Conservation (phyloP, 2,113 vertebrate genomes). For the Dromaius novaehollandiae region DNA sequence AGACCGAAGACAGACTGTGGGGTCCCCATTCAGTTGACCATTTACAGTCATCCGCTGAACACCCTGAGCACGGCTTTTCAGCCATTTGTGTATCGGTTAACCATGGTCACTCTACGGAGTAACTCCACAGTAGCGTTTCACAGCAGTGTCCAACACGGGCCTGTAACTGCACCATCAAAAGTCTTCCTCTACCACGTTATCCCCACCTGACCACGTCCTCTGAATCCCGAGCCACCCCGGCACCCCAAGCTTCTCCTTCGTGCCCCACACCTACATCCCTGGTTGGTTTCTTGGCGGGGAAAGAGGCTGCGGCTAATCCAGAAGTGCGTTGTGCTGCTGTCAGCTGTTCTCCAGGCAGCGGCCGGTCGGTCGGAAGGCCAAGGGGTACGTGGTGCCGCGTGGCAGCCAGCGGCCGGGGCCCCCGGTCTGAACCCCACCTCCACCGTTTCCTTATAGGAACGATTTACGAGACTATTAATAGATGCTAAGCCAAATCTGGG, state of each 20-base stretch:
- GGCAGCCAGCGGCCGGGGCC: too few species aligned
- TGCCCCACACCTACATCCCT: too few species aligned
- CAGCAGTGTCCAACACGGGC: background rate
- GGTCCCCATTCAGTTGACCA: background rate
- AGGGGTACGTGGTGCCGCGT: too few species aligned
- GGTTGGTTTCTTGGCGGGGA: too few species aligned
- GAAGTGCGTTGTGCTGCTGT: too few species aligned
- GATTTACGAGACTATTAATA: background rate
- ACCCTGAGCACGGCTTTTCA: background rate
- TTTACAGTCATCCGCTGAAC: background rate
- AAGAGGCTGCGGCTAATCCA: too few species aligned
- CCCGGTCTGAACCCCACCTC: too few species aligned
- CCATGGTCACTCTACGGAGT: background rate
- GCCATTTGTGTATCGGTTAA: background rate
- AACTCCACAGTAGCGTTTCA: background rate
- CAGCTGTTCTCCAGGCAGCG: too few species aligned
- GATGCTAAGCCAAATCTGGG: too few species aligned
- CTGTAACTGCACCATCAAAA: background rate
- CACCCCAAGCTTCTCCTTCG: background rate
- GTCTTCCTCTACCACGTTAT: background rate
- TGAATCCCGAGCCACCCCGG: background rate
- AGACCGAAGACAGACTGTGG: background rate
- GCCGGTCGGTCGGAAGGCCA: too few species aligned
- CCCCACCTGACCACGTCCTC: background rate
- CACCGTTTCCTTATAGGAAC: too few species aligned